phyloP scores from a whole-genome alignment of 2,113 vertebrate genomes.

The Pseudonaja textilis region DNA sequence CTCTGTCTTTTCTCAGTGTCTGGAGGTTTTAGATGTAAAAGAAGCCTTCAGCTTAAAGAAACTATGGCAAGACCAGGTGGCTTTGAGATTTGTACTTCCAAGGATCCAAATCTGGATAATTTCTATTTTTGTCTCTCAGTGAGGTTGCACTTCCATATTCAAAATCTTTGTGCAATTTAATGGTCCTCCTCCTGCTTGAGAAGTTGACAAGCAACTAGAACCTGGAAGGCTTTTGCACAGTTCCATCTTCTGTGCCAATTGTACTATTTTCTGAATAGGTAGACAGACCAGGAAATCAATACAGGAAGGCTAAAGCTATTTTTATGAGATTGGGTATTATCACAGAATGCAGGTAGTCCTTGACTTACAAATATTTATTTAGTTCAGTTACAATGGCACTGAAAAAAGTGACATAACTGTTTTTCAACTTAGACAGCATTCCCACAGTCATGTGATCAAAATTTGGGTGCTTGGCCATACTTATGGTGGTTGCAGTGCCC shows the following conservation, averaged over 20 bases:
- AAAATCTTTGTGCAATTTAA: neutral
- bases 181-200: neutral
- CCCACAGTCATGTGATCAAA: neutral
- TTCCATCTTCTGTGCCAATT: neutral
- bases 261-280: neutral
- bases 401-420: neutral
- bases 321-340: neutral
- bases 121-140: neutral
- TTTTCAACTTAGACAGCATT: neutral
- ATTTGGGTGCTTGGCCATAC: neutral
- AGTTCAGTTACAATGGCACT: neutral
- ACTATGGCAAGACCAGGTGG: neutral
- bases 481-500: neutral
- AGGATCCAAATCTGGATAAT: neutral
- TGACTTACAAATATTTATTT: neutral
- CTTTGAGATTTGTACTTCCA: neutral
- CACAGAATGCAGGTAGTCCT: neutral
- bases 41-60: neutral
- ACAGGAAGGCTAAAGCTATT: neutral
- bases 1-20: neutral
- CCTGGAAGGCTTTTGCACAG: neutral
- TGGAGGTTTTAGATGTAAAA: neutral
- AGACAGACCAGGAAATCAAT: neutral
- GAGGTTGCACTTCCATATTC: neutral
- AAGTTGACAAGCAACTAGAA: neutral